Base-by-base conservation (phyloP, 2,797 vertebrate genomes). In the Clarias fuscus region DNA sequence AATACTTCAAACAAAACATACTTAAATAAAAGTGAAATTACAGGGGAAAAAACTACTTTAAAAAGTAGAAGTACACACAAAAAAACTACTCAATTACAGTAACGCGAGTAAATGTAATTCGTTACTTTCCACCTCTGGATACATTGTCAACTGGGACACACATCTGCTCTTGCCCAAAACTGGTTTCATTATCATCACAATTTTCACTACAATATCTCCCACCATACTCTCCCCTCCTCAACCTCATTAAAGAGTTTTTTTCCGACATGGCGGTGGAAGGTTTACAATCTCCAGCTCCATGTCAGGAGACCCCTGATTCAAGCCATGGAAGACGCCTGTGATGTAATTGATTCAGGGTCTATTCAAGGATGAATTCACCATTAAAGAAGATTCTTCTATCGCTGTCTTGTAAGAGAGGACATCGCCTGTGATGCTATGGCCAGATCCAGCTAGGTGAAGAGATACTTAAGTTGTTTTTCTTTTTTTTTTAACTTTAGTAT, bases 321-420 rank as follows among this genome's bases (percentile, higher is more conserved):
- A 68, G n/a, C 2, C 24, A 86, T 73, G n/a, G 61, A 77, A 33
- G 37, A 86, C 17, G 18, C 65, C 43, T 75, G 70, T 7, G 33
- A 67, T 6, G n/a, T 56, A 84, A 62, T 37, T 76, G 78, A 70
- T 82, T 70, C 83, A 85, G 83, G 7, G 37, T 68, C 71, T 77
- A 70, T 82, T 70, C 79, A 83, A 83, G 53, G 24, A 77, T 85
- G 78, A 24, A 84, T 33, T 88, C 1, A 3, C 1, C 78, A 70
- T 61, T 70, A 18, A 64, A 37, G 56, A 82, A 83, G 4, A 59
- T 56, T 84, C 33, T 30, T 84, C 20, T 56, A 5, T 37, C 33
- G 33, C 33, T 33, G 33, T 33, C 33, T 33, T 33, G 33, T 2
- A 33, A 33, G 33, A 33, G 33, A 33, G 33, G 33, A 33, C 33